These are phyloP conservation scores for Geotrupes spiniger DNA, from an alignment of 2,888 invertebrate genomes.

Conservation along the genomic window DNA sequence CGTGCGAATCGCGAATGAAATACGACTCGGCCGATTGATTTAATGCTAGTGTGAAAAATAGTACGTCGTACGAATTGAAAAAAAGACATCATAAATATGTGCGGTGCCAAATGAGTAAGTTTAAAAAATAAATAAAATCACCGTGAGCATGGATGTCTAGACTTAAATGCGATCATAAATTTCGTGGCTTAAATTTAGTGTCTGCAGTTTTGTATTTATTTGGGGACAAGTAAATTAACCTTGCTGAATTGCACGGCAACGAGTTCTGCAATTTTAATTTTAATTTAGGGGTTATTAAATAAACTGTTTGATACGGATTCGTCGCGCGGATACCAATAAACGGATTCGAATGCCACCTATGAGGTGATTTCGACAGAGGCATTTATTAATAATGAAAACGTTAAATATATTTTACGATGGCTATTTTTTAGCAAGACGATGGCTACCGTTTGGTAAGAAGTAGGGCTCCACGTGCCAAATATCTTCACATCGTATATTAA, in stretches of 20 bases:
- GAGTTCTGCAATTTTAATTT: conserved; percentile 21
- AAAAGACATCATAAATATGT: conserved; percentile 27
- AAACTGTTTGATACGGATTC: conserved; percentile 4
- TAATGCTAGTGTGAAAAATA: too few species aligned
- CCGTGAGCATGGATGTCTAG: conserved; percentile 28
- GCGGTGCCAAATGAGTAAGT: conserved; percentile 28
- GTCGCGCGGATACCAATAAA: conserved; percentile 2
- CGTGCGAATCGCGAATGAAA: too few species aligned
- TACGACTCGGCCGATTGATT: too few species aligned
- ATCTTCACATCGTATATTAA: too few species aligned
- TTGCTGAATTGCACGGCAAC: conserved; percentile 11
- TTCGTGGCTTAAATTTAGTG: conserved; percentile 28
- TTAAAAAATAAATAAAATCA: conserved; percentile 31
- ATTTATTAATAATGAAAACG: not conserved
- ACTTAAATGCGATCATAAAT: conserved; percentile 32
- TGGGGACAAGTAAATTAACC: conserved; percentile 29
- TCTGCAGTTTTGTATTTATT: conserved; percentile 27
- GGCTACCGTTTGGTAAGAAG: too few species aligned
- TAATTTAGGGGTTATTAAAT: conserved; percentile 15
- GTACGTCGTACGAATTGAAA: conserved; percentile 2
- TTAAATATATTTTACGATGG: not conserved
- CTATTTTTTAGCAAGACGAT: too few species aligned
- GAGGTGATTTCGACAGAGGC: not conserved
- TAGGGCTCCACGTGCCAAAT: too few species aligned
- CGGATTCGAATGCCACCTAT: not conserved